Evolutionary conservation across 2,888 invertebrate genomes (phyloP), one percentile per base, ranked within the genome.

Genomic region (Lithosia quadra): DNA sequence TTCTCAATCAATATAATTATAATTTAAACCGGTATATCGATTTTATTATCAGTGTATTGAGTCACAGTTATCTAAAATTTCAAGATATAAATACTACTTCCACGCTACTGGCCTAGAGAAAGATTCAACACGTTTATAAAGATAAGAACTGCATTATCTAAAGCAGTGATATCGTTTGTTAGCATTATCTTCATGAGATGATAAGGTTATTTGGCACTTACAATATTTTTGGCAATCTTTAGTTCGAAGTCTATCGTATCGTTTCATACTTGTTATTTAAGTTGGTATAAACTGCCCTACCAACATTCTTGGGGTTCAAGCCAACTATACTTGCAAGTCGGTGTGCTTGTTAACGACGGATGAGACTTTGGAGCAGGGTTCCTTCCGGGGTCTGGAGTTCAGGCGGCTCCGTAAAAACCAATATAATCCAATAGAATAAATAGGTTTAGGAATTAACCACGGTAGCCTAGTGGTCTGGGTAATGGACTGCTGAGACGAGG

Each of bases 101-200:
- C 10, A 33, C 53, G 13, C 43, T 57, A 58, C 58, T 63, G 58
- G 49, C 63, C 63, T 49, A 68, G 36, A 59, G 18, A 58, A 58
- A 58, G 33, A 58, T 36, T 21, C n/a, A 60, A 53, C 18, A 67
- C 21, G 21, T 56, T 63, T 59, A 60, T 0, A 43, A 21, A 62
- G 69, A 69, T 69, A 69, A 63, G 8, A 62, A 59, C 39, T 63
- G 58, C 77, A 79, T 75, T 75, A 77, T 73, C 72, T 65, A 67
- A 33, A 60, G 57, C 64, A 11, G 33, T 65, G 71, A 70, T 79
- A 77, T 73, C 79, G 63, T 66, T 33, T 73, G 24, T 58, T 65
- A 65, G 57, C 62, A 22, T 7, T 69, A 77, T 79, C 77, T 77
- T 77, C 75, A 77, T 72, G 43, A 43, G n/a, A 55, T 43, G 22